A percentile compares a stretch with the other conserved stretches of the same genome.
These are phyloP conservation scores for Ceratosolen solmsi DNA, from an alignment of 1,140 invertebrate species.

Conservation along the genomic window DNA sequence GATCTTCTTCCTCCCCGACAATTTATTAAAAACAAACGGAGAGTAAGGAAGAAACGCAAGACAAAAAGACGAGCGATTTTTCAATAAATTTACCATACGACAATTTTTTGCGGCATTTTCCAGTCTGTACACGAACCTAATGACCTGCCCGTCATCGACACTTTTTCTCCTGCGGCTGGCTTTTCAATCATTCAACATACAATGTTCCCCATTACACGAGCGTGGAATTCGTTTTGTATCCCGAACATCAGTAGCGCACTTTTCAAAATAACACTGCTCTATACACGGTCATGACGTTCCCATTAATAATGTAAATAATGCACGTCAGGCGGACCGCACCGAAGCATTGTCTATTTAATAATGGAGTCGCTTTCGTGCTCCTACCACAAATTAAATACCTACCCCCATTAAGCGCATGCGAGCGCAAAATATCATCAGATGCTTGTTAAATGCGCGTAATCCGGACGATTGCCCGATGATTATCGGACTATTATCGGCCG, in stretches of 20 bases:
- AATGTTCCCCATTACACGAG: not conserved
- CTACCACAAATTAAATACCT: too few relatives aligned
- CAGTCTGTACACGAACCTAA: not conserved
- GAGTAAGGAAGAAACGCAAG: too few relatives aligned
- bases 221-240: not conserved
- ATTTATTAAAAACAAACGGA: constrained; percentile 12
- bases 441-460: too few relatives aligned
- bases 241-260: not conserved
- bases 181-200: not conserved
- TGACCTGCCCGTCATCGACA: not conserved
- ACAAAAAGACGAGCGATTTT: too few relatives aligned
- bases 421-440: too few relatives aligned
- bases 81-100: constrained; percentile 5
- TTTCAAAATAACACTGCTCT: not conserved
- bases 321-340: not conserved
- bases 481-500: too few relatives aligned
- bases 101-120: not conserved
- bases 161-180: not conserved
- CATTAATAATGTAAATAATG: not conserved
- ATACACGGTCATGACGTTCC: not conserved
- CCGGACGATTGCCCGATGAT: too few relatives aligned
- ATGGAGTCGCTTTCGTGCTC: too few relatives aligned
- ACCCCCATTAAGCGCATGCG: too few relatives aligned
- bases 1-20: not conserved
- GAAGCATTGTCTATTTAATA: not conserved